Percentiles rank a stretch among this genome's conserved stretches.
phyloP scores from a whole-genome alignment of 2,113 vertebrate species.

The Eidolon helvum region DNA sequence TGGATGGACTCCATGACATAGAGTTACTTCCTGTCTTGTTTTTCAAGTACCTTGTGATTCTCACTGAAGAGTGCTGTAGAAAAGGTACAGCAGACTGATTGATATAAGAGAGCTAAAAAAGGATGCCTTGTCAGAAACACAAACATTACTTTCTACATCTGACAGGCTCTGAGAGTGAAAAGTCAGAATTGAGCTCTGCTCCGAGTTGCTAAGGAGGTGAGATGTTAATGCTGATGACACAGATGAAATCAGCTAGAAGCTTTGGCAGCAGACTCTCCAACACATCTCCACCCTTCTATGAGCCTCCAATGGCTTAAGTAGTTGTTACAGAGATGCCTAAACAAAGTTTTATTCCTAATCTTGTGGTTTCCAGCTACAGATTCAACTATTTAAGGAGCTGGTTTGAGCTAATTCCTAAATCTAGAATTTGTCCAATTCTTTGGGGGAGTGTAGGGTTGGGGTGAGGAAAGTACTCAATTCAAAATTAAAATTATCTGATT shows the following conservation, averaged over 20 bases:
- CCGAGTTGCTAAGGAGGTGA: neutral
- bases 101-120: neutral
- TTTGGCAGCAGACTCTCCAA: neutral
- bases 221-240: neutral
- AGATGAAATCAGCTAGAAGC: neutral
- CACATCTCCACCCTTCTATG: neutral
- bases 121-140: neutral
- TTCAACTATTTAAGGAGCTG: neutral
- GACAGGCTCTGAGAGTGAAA: slow-evolving; percentile 17
- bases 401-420: slow-evolving; percentile 1
- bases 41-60: neutral
- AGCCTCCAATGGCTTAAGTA: neutral
- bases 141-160: slow-evolving; percentile 11
- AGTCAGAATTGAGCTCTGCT: neutral
- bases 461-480: neutral
- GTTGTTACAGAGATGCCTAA: neutral
- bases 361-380: slow-evolving; percentile 29
- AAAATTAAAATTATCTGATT: neutral
- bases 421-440: neutral
- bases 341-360: neutral
- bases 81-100: neutral
- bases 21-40: neutral
- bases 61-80: neutral
- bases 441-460: neutral
- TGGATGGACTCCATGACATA: neutral